Percentiles rank a stretch among this genome's conserved stretches.
Conservation (phyloP, 2,888 invertebrate species). For the Eurytoma adleriae region DNA sequence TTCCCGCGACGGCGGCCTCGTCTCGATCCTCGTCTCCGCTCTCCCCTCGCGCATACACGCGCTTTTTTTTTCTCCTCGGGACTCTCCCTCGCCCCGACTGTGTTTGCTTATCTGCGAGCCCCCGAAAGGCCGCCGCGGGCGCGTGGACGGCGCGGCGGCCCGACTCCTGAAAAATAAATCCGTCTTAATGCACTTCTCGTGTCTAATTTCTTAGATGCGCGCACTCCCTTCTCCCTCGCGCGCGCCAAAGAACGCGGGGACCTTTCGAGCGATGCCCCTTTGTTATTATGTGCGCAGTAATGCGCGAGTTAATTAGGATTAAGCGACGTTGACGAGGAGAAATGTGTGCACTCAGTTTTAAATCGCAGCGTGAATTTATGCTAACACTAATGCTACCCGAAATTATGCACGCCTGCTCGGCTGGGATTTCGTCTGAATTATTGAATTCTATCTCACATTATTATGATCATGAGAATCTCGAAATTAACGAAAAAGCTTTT, state of each 20-base stretch:
- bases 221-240: too few species aligned
- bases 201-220: slow-evolving; percentile 49
- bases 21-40: background rate
- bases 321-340: background rate
- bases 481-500: too few species aligned
- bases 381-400: background rate
- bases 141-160: background rate
- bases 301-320: slow-evolving; percentile 23
- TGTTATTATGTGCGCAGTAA: slow-evolving; percentile 28
- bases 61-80: background rate
- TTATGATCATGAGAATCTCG: too few species aligned
- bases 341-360: too few species aligned
- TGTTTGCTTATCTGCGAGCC: slow-evolving; percentile 41
- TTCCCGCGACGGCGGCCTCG: slow-evolving; percentile 19
- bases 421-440: too few species aligned
- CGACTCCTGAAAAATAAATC: slow-evolving; percentile 38
- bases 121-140: background rate
- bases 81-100: background rate
- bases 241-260: too few species aligned
- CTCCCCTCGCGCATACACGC: background rate
- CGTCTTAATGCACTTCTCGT: slow-evolving; percentile 55
- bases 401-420: too few species aligned
- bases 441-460: too few species aligned
- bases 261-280: background rate
- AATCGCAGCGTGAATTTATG: background rate